These are phyloP conservation scores for Rhadinocentrus ornatus DNA, from an alignment of 2,797 vertebrate genomes.

Conservation along the genomic window DNA sequence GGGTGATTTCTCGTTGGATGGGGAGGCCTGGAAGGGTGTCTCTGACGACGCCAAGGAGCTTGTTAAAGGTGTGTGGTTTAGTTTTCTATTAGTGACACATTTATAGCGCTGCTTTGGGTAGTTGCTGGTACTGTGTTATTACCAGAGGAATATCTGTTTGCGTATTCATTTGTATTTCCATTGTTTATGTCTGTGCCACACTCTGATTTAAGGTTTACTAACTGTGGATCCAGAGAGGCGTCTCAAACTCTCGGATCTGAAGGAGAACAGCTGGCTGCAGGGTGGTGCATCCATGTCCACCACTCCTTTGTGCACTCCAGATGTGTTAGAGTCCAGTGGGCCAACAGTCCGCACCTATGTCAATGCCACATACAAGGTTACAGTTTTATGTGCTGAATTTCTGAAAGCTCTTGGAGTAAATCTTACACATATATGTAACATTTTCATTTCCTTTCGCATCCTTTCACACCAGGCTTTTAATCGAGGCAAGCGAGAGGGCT, in stretches of 20 bases:
- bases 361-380: slow-evolving; percentile 92
- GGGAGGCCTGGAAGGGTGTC: slow-evolving; percentile 91
- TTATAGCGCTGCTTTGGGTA: not conserved
- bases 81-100: not conserved
- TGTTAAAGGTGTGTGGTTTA: slow-evolving; percentile 85
- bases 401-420: not conserved
- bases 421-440: not conserved
- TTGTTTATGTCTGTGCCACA: not conserved
- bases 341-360: slow-evolving; percentile 90
- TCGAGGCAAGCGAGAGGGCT: slow-evolving; percentile 91
- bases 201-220: slow-evolving; percentile 83
- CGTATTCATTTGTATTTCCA: not conserved
- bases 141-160: slow-evolving; percentile 3
- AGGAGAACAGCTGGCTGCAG: slow-evolving; percentile 91
- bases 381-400: not conserved
- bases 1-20: slow-evolving; percentile 91
- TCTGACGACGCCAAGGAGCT: slow-evolving; percentile 93
- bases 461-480: slow-evolving; percentile 87
- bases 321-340: slow-evolving; percentile 91
- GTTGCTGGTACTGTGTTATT: not conserved
- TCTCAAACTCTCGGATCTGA: slow-evolving; percentile 89
- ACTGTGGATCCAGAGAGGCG: slow-evolving; percentile 90
- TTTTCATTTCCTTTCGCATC: not conserved
- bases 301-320: slow-evolving; percentile 91
- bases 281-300: slow-evolving; percentile 90